Evolutionary conservation across 2,113 vertebrate species (phyloP).

Genomic region (Malurus melanocephalus): DNA sequence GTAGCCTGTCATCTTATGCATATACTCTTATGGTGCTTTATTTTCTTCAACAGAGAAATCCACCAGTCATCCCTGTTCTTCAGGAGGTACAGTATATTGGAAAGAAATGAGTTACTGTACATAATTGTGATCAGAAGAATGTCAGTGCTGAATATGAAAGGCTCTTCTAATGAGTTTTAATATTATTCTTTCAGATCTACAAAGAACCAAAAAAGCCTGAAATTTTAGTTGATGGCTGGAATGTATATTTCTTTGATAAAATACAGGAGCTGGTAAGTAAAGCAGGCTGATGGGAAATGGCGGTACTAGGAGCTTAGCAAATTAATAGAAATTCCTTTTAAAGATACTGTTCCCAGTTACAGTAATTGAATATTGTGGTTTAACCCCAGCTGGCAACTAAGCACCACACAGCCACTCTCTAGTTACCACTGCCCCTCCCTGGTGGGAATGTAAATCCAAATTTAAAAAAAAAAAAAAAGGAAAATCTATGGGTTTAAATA

Average conservation of each 20-base stretch:
- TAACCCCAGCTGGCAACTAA: background rate
- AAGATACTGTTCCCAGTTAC: background rate
- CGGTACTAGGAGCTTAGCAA: background rate
- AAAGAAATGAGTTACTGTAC: background rate
- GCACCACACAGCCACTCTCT: too few relatives aligned
- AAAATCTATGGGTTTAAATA: background rate
- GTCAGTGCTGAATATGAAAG: background rate
- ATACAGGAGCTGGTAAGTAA: conserved; percentile 82
- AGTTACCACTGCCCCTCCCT: fast-evolving
- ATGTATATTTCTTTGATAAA: conserved; percentile 89
- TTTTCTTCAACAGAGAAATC: conserved; percentile 90
- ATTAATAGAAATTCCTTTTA: background rate
- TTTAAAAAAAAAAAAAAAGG: background rate
- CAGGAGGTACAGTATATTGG: conserved; percentile 81
- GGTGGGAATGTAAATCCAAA: background rate
- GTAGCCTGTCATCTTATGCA: conserved; percentile 92
- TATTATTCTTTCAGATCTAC: conserved; percentile 80
- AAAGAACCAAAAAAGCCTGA: conserved; percentile 84
- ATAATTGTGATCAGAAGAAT: background rate
- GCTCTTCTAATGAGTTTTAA: conserved; percentile 33
- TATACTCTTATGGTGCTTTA: conserved; percentile 96
- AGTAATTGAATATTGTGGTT: background rate
- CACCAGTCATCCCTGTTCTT: conserved; percentile 90
- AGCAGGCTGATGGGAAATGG: background rate
- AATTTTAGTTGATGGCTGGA: conserved; percentile 90